Evolutionary conservation across 1,140 invertebrate genomes (phyloP).

Genomic region (Drosophila nannoptera): DNA sequence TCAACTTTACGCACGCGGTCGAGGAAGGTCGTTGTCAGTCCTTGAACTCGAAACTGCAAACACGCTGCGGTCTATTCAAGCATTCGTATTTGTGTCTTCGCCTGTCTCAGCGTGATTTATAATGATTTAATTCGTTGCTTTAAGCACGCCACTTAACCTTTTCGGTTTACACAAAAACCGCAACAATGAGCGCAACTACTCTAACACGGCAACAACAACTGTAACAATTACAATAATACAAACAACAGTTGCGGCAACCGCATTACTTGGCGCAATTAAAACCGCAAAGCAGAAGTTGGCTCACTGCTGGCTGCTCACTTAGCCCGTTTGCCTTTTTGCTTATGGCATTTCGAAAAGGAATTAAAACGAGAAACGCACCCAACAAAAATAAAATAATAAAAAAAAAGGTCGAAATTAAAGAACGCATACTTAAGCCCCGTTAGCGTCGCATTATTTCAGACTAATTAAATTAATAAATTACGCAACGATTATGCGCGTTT

Average conservation of each 20-base stretch:
- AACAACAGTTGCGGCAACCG: constrained; percentile 50
- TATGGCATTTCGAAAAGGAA: constrained; percentile 20
- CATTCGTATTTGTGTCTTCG: constrained; percentile 7
- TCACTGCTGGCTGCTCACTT: constrained; percentile 34
- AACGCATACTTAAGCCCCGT: constrained; percentile 26
- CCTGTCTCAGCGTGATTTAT: constrained; percentile 29
- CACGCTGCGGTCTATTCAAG: constrained; percentile 10
- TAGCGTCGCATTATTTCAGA: constrained; percentile 39
- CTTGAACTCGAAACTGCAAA: constrained; percentile 20
- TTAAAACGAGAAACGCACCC: constrained; percentile 21
- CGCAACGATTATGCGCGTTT: constrained; percentile 51
- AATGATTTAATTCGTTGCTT: constrained; percentile 69
- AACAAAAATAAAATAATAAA: background rate
- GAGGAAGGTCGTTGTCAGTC: constrained; percentile 17
- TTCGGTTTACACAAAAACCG: constrained; percentile 55
- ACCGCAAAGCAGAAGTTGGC: constrained; percentile 52
- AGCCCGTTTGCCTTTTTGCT: constrained; percentile 21
- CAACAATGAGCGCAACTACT: constrained; percentile 66
- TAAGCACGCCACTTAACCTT: constrained; percentile 66
- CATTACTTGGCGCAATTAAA: constrained; percentile 75
- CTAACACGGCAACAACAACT: constrained; percentile 40
- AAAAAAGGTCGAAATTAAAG: constrained; percentile 44
- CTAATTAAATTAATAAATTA: constrained; percentile 41
- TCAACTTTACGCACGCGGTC: no score
- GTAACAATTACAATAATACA: constrained; percentile 13